Evolutionary conservation across 2,888 invertebrate genomes (phyloP), one percentile per base, ranked within the genome.

Genomic region (Epinotia nisella): DNA sequence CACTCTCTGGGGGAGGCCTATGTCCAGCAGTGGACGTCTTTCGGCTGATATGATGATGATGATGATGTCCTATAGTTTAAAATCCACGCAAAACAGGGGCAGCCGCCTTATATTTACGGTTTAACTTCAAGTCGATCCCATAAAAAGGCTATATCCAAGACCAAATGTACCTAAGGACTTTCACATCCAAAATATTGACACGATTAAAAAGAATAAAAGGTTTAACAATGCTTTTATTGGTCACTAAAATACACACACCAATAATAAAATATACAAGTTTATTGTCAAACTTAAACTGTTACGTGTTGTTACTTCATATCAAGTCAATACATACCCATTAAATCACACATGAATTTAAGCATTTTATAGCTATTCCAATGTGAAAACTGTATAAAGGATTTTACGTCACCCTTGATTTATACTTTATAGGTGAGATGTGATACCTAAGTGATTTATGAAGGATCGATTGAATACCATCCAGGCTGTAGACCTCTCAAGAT

Each of bases 321-420:
- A 82, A 68, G 64, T 35, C 35, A 35, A 9, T 69, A 80, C 81
- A 82, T 84, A 85, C 81, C 83, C 85, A 88, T 92, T 91, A 92
- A 92, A 90, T 91, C 89, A 90, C 83, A 88, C 89, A 91, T 91
- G 91, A 89, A 90, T 92, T 91, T 89, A 88, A 91, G 82, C 83
- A 87, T 91, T 92, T 92, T 91, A 92, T 89, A 88, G 90, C 90
- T 88, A 90, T 89, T 89, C 89, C 86, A 81, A 85, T 90, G 90
- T 90, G 91, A 91, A 93, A 93, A 93, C 92, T 92, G 92, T 92
- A 92, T 91, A 91, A 91, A 90, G 90, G 92, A 86, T 90, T 93
- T 92, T 92, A 89, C 89, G 91, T 88, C 89, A 85, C 83, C 77
- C 76, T 83, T 92, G 93, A 92, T 92, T 92, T 93, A 93, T 92